These are phyloP conservation scores for Himalopsyche japonica DNA, from an alignment of 2,888 invertebrate species.

Conservation along the genomic window DNA sequence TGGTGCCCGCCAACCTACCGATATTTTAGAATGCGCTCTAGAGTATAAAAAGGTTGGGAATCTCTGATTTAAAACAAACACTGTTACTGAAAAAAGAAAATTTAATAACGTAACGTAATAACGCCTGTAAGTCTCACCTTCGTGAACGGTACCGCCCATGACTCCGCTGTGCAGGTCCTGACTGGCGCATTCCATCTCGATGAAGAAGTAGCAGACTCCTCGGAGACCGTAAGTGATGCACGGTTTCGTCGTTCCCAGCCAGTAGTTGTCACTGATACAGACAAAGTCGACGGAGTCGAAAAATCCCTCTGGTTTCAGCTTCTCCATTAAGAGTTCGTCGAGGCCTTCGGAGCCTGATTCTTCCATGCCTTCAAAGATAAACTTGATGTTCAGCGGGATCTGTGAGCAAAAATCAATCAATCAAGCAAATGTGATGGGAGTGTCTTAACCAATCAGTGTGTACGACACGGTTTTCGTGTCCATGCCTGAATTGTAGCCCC, in stretches of 20 bases:
- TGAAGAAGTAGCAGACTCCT: conserved; percentile 88
- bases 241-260: conserved; percentile 96
- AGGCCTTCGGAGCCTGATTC: conserved; percentile 97
- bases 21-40: too few relatives aligned
- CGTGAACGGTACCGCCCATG: conserved; percentile 88
- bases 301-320: conserved; percentile 68
- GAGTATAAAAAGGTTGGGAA: too few relatives aligned
- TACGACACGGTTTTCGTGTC: too few relatives aligned
- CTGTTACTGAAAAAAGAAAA: too few relatives aligned
- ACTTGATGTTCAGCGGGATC: conserved; percentile 79
- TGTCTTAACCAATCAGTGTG: too few relatives aligned
- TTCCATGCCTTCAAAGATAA: conserved; percentile 98
- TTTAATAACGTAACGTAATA: too few relatives aligned
- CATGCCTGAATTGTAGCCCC: too few relatives aligned
- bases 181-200: conserved; percentile 84
- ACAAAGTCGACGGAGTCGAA: conserved; percentile 87
- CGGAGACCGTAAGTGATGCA: conserved; percentile 96
- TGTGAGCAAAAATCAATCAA: conserved; percentile 42
- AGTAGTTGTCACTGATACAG: conserved; percentile 98
- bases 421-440: too few relatives aligned
- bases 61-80: too few relatives aligned
- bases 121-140: conserved; percentile 55
- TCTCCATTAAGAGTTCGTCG: conserved; percentile 73
- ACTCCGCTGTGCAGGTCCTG: conserved; percentile 97
- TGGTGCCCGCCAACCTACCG: too few relatives aligned